Percentiles rank a stretch among this genome's conserved stretches.
Conservation (phyloP, 2,113 vertebrate species). For the Megaptera novaeangliae region DNA sequence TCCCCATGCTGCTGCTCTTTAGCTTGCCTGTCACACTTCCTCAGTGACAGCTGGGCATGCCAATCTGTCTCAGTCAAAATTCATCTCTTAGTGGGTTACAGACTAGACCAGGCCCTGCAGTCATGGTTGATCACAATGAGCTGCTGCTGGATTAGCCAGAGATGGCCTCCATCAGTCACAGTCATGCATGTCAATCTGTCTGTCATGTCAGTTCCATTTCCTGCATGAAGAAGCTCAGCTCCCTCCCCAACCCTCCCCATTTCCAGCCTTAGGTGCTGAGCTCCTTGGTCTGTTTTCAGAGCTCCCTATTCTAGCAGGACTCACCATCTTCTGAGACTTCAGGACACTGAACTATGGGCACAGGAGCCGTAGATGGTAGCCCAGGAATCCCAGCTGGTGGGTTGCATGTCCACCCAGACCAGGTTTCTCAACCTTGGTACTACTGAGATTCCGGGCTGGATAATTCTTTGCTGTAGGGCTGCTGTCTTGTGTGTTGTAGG, state of each 20-base stretch:
- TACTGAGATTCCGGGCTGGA: background rate
- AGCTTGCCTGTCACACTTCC: constrained; percentile 6
- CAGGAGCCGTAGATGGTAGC: background rate
- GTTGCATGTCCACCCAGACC: background rate
- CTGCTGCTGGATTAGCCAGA: constrained; percentile 28
- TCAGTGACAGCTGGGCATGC: background rate
- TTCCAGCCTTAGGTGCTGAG: background rate
- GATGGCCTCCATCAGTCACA: background rate
- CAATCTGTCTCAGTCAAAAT: constrained; percentile 33
- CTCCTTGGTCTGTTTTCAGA: background rate
- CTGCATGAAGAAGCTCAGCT: background rate
- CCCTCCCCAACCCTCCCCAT: background rate
- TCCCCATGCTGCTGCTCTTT: background rate
- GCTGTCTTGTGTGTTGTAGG: background rate
- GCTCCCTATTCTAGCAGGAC: background rate
- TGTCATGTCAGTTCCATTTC: constrained; percentile 21
- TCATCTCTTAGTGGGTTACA: background rate
- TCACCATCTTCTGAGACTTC: background rate
- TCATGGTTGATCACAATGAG: background rate
- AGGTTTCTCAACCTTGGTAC: background rate
- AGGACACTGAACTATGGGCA: background rate
- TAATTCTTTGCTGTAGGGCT: background rate
- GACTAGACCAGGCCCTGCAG: background rate
- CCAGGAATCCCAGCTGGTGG: background rate
- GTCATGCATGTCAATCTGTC: background rate